Evolutionary conservation across 53 echinoderm and acorn worm species (phyloP).

Genomic region (Paracentrotus lividus): DNA sequence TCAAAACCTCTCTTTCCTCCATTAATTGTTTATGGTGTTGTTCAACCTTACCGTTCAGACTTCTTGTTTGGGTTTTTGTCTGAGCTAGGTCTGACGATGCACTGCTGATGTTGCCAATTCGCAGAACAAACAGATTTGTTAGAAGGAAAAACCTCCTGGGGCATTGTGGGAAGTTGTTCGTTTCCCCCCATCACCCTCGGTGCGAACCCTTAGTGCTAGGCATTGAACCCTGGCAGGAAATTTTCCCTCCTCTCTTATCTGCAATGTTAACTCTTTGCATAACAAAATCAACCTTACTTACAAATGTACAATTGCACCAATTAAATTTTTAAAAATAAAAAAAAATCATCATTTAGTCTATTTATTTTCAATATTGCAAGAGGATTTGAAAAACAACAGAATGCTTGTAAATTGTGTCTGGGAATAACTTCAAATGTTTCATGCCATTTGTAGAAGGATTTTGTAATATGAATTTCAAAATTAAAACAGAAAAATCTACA

Average conservation of each 20-base stretch:
- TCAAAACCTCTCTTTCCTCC: not conserved
- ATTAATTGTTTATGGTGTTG: not conserved
- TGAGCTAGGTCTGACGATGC: slow-evolving; percentile 17
- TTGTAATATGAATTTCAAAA: too few species aligned
- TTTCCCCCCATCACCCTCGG: slow-evolving; percentile 38
- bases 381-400: too few species aligned
- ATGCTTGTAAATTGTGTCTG: too few species aligned
- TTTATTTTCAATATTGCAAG: too few species aligned
- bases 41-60: not conserved
- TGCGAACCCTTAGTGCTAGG: not conserved
- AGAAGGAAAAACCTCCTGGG: slow-evolving; percentile 50
- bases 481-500: too few species aligned
- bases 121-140: slow-evolving; percentile 57
- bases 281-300: too few species aligned
- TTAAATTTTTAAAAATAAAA: too few species aligned
- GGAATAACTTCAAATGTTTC: too few species aligned
- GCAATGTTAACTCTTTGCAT: too few species aligned
- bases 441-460: too few species aligned
- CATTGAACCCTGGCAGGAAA: not conserved
- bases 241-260: not conserved
- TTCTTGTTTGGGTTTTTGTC: not conserved
- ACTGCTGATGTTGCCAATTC: slow-evolving; percentile 43
- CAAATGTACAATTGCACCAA: too few species aligned
- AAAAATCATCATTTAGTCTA: too few species aligned
- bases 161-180: slow-evolving; percentile 49